These are phyloP conservation scores for Symphodus melops DNA, from an alignment of 2,113 vertebrate species.

Conservation along the genomic window DNA sequence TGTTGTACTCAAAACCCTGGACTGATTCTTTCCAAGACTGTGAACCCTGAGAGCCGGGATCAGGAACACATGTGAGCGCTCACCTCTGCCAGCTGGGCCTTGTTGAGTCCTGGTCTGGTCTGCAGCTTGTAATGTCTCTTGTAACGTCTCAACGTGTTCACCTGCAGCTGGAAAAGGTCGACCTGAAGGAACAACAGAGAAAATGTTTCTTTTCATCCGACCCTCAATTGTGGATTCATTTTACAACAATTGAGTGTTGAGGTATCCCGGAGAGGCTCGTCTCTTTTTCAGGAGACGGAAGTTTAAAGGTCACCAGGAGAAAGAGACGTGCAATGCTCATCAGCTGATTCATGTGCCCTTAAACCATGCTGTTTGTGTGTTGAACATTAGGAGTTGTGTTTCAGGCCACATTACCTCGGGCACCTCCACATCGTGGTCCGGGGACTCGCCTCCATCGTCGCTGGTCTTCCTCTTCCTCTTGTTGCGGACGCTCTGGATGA, in stretches of 20 bases:
- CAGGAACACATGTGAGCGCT: neutral
- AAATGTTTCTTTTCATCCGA: too few relatives aligned
- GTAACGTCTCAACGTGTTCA: slow-evolving; percentile 96
- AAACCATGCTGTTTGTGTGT: too few relatives aligned
- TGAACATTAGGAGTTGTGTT: too few relatives aligned
- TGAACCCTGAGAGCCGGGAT: too few relatives aligned
- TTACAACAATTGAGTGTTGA: too few relatives aligned
- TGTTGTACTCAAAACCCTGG: too few relatives aligned
- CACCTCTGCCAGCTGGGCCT: slow-evolving; percentile 98
- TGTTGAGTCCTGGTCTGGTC: slow-evolving; percentile 97
- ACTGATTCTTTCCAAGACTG: too few relatives aligned
- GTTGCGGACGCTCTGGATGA: slow-evolving; percentile 98
- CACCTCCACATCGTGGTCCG: slow-evolving; percentile 94
- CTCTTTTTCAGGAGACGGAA: neutral
- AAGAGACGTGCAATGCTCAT: neutral
- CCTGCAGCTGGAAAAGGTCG: slow-evolving; percentile 98
- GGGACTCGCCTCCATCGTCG: slow-evolving; percentile 96
- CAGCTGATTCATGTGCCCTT: too few relatives aligned
- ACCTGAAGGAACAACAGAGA: slow-evolving; percentile 82
- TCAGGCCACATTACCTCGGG: slow-evolving; percentile 87
- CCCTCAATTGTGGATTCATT: too few relatives aligned
- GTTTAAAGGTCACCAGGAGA: neutral
- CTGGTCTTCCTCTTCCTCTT: slow-evolving; percentile 99
- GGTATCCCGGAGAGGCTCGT: too few relatives aligned
- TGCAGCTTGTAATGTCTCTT: slow-evolving; percentile 99